Conservation (phyloP, 1,140 invertebrate species). For the Halictus rubicundus region DNA sequence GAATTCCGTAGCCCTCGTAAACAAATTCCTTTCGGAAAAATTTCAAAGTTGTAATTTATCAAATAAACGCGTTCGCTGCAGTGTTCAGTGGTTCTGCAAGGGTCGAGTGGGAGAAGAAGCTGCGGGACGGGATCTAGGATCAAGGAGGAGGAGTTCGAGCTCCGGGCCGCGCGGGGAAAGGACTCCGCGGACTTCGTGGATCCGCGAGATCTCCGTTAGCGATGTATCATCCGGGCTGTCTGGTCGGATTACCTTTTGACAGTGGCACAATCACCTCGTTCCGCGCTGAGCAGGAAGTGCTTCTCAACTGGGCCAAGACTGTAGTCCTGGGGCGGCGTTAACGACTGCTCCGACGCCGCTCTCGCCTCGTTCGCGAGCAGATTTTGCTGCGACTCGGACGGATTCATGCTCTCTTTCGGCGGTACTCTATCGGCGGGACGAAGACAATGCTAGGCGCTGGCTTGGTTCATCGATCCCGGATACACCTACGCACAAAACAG, state of each 20-base stretch:
- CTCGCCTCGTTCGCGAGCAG: constrained; percentile 73
- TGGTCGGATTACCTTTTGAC: constrained; percentile 85
- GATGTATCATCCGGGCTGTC: constrained; percentile 26
- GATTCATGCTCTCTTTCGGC: constrained; percentile 71
- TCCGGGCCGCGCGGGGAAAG: no score
- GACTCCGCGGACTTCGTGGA: no score
- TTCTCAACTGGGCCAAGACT: constrained; percentile 90
- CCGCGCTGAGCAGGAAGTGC: constrained; percentile 90
- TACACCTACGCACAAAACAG: constrained; percentile 13
- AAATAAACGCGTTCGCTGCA: no score
- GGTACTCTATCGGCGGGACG: background rate
- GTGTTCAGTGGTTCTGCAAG: no score
- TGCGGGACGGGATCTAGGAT: no score
- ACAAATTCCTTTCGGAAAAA: no score
- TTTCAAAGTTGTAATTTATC: no score
- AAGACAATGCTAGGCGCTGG: background rate
- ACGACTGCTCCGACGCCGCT: constrained; percentile 63
- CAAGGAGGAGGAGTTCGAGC: background rate
- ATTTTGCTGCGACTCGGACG: constrained; percentile 79
- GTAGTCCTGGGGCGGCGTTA: constrained; percentile 80
- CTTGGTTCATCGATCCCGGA: constrained; percentile 25
- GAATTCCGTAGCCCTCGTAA: no score
- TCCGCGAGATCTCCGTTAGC: background rate
- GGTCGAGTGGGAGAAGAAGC: no score
- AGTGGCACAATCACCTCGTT: constrained; percentile 92